Percentiles rank a stretch among this genome's conserved stretches.
Evolutionary conservation across 2,113 vertebrate genomes (phyloP).

Genomic region (Halichoeres trimaculatus): DNA sequence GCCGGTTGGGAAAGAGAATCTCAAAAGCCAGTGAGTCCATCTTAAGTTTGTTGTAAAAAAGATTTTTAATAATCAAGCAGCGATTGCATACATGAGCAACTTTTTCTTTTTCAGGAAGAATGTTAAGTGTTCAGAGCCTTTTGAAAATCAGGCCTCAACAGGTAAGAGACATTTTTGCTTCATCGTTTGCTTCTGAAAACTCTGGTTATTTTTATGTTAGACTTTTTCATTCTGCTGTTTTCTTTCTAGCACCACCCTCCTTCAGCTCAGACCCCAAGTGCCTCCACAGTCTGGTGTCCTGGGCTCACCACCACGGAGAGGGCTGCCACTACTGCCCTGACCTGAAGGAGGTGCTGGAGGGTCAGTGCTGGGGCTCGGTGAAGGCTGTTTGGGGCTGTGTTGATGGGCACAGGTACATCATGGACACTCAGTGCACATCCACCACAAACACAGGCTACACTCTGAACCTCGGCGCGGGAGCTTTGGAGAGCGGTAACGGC

Average conservation of each 20-base stretch:
- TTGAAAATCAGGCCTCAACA: constrained; percentile 30
- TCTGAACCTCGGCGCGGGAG: not conserved
- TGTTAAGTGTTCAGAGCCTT: constrained; percentile 39
- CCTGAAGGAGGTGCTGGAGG: constrained; percentile 88
- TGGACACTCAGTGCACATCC: constrained; percentile 78
- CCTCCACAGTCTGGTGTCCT: constrained; percentile 89
- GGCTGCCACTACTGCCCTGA: constrained; percentile 85
- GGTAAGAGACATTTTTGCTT: constrained; percentile 49
- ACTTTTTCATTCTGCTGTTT: not conserved
- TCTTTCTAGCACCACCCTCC: constrained; percentile 47
- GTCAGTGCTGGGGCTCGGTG: constrained; percentile 87
- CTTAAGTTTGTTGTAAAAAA: not conserved
- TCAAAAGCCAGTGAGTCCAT: constrained; percentile 77
- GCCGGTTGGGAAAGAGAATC: constrained; percentile 70
- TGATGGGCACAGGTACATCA: constrained; percentile 88
- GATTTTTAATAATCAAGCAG: not conserved
- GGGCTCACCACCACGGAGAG: constrained; percentile 89
- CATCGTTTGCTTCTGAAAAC: not conserved
- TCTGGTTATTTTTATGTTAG: not conserved
- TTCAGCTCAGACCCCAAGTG: constrained; percentile 87
- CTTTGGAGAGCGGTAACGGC: not conserved
- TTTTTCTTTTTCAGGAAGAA: constrained; percentile 69
- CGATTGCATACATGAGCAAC: too few species aligned
- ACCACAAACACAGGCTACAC: not conserved
- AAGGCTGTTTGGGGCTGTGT: constrained; percentile 89